A percentile compares a stretch with the other conserved stretches of the same genome.
phyloP scores from a whole-genome alignment of 2,113 vertebrate genomes.

The Microcebus griseorufus region DNA sequence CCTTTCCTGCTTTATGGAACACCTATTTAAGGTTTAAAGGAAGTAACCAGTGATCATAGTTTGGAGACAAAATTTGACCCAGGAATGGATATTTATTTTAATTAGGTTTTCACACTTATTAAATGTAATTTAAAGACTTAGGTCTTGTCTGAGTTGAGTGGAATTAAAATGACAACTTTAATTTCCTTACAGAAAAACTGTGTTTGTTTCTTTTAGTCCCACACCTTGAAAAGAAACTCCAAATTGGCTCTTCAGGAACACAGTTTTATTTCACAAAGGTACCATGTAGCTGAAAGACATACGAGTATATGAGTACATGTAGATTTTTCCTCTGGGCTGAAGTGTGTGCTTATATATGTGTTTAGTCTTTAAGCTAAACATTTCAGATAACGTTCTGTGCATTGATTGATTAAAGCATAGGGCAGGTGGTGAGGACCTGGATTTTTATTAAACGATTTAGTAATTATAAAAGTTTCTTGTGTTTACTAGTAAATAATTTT shows the following conservation, averaged over 20 bases:
- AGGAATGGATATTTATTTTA: constrained; percentile 61
- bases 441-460: constrained; percentile 75
- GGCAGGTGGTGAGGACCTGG: constrained; percentile 58
- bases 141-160: constrained; percentile 60
- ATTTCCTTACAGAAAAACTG: constrained; percentile 51
- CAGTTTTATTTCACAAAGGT: constrained; percentile 61
- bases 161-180: constrained; percentile 62
- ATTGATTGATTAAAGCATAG: constrained; percentile 56
- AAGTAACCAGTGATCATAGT: constrained; percentile 64
- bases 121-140: constrained; percentile 55
- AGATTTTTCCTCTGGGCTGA: constrained; percentile 49
- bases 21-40: constrained; percentile 65
- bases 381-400: constrained; percentile 50
- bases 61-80: constrained; percentile 63
- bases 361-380: constrained; percentile 43
- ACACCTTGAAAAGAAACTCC: constrained; percentile 42
- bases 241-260: constrained; percentile 64
- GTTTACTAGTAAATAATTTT: constrained; percentile 70
- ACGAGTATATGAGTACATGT: not conserved
- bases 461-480: constrained; percentile 75
- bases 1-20: constrained; percentile 69
- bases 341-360: constrained; percentile 36
- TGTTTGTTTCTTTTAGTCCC: constrained; percentile 47
- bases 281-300: constrained; percentile 43
- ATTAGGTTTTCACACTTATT: constrained; percentile 67